Conservation (phyloP, 1,140 invertebrate genomes). For the Armadillidium nasatum region DNA sequence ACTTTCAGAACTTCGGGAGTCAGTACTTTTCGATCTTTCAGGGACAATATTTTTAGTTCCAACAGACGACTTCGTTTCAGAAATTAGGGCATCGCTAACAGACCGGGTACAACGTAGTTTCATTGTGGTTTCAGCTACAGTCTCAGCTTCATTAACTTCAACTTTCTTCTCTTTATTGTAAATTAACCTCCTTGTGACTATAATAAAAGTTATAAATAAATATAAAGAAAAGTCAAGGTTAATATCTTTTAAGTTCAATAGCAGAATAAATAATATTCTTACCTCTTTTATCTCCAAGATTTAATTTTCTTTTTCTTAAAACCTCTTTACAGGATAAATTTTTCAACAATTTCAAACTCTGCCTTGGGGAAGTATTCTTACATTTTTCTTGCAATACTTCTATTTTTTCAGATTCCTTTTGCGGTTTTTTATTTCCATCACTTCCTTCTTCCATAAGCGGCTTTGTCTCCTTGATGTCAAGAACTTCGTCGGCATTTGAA, state of each 20-base stretch:
- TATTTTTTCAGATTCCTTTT: not conserved
- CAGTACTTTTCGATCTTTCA: not conserved
- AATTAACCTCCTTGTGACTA: not conserved
- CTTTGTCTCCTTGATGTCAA: not conserved
- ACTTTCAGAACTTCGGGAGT: not conserved
- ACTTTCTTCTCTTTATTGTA: not conserved
- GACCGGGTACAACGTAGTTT: not conserved
- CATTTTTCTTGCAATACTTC: not conserved
- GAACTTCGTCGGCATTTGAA: not conserved
- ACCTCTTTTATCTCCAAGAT: not conserved
- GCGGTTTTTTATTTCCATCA: not conserved
- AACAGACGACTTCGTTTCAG: not conserved
- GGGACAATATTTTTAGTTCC: not conserved
- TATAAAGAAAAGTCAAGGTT: too few species aligned
- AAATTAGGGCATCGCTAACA: not conserved
- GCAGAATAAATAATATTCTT: not conserved
- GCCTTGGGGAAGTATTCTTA: not conserved
- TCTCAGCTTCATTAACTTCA: not conserved
- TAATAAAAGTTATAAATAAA: not conserved
- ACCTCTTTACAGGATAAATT: not conserved
- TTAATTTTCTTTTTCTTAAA: not conserved
- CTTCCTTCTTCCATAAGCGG: not conserved
- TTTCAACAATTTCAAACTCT: not conserved
- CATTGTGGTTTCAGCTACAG: not conserved
- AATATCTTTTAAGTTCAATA: too few species aligned